Conservation (phyloP, 2,888 invertebrate genomes). For the Tachystola acroxantha region DNA sequence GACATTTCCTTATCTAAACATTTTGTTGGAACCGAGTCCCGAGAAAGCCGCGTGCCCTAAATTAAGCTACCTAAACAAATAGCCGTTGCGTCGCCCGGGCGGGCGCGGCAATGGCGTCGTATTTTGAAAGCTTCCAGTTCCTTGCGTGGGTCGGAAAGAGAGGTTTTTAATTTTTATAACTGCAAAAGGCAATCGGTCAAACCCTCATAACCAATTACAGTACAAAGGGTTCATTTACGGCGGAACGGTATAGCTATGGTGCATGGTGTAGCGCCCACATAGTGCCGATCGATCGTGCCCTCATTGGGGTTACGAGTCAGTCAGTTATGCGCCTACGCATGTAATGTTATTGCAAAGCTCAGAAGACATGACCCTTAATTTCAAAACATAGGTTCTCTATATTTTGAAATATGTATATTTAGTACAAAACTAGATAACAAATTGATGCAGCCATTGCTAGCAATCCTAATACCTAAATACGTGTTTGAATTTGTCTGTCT, state of each 20-base stretch:
- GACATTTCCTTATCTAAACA: conserved; percentile 61
- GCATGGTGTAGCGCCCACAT: conserved; percentile 60
- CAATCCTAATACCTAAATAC: too few species aligned
- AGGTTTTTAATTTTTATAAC: conserved; percentile 46
- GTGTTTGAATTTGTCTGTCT: too few species aligned
- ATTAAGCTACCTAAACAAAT: conserved; percentile 36
- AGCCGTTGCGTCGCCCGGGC: conserved; percentile 10
- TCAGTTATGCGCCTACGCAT: conserved; percentile 60
- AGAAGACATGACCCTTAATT: background rate
- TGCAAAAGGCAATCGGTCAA: conserved; percentile 63
- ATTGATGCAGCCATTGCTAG: too few species aligned
- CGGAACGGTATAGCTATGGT: conserved; percentile 45
- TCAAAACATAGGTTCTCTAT: too few species aligned
- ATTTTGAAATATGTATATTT: too few species aligned
- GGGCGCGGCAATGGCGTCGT: conserved; percentile 17
- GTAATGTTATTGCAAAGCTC: conserved; percentile 13
- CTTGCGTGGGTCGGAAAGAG: conserved; percentile 23
- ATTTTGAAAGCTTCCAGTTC: conserved; percentile 1
- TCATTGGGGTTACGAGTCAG: conserved; percentile 43
- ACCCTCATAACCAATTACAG: conserved; percentile 63
- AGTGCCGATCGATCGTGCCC: conserved; percentile 62
- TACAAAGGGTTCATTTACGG: conserved; percentile 69
- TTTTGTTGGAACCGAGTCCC: conserved; percentile 35
- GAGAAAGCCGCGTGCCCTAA: conserved; percentile 40
- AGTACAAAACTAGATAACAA: too few species aligned